A percentile compares a stretch with the other conserved stretches of the same genome.
Conservation (phyloP, 2,888 invertebrate species). For the Dicyrtomina minuta region DNA sequence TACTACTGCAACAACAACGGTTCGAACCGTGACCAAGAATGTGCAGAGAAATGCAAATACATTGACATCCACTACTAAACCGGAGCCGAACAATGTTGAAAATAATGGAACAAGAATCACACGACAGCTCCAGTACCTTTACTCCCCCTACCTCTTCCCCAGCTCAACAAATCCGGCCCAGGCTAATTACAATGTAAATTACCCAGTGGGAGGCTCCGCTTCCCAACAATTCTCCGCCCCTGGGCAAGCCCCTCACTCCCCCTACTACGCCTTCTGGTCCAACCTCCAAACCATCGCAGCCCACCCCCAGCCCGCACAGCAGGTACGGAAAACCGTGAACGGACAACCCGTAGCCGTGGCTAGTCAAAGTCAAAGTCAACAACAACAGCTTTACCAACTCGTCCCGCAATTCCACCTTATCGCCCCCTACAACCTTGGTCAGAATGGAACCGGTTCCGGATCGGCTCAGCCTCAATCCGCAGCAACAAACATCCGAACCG, state of each 20-base stretch:
- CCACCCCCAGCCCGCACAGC: conserved; percentile 14
- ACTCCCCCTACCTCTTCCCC: conserved; percentile 31
- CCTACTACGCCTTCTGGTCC: conserved; percentile 19
- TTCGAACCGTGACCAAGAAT: too few species aligned
- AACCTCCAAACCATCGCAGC: conserved; percentile 28
- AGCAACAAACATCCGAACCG: too few species aligned
- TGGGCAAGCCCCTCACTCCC: conserved; percentile 21
- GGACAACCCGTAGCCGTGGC: conserved; percentile 9
- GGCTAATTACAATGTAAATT: too few species aligned
- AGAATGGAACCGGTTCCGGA: not conserved
- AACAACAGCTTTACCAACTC: not conserved
- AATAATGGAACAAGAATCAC: conserved; percentile 1
- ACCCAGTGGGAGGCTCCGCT: conserved; percentile 17
- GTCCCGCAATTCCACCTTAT: not conserved
- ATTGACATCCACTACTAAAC: too few species aligned
- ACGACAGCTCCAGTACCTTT: conserved; percentile 19
- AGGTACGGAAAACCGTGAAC: conserved; percentile 22
- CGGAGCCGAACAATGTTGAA: not conserved
- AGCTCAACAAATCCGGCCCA: too few species aligned
- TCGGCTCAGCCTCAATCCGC: too few species aligned
- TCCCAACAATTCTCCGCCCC: not conserved
- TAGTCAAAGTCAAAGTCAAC: not conserved
- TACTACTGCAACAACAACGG: too few species aligned
- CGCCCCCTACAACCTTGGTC: not conserved
- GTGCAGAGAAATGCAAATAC: too few species aligned